A percentile compares a stretch with the other conserved stretches of the same genome.
phyloP scores from a whole-genome alignment of 2,113 vertebrate genomes.

The Pseudorasbora parva region DNA sequence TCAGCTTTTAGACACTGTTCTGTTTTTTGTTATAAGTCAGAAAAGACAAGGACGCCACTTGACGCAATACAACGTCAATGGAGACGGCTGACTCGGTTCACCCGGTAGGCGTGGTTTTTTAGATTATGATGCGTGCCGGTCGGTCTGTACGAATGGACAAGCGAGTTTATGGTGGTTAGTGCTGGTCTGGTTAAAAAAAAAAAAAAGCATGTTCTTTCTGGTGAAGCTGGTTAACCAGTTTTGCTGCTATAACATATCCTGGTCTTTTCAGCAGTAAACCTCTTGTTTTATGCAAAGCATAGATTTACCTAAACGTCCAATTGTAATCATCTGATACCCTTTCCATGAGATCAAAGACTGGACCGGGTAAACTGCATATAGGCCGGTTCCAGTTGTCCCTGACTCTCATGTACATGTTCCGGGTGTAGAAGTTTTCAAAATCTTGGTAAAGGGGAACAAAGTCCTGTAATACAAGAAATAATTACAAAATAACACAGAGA shows the following conservation, averaged over 20 bases:
- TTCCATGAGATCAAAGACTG: conserved; percentile 89
- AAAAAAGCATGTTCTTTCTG: background rate
- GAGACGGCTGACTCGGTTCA: too few relatives aligned
- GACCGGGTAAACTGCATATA: conserved; percentile 88
- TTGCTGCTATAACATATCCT: background rate
- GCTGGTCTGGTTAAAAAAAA: background rate
- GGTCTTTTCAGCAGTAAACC: background rate
- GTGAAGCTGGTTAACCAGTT: too few relatives aligned
- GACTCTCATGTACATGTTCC: conserved; percentile 93
- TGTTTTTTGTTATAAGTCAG: too few relatives aligned
- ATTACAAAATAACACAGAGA: background rate
- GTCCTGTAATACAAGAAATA: conserved; percentile 71
- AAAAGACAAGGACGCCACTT: too few relatives aligned
- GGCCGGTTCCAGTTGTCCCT: conserved; percentile 94
- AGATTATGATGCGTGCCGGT: too few relatives aligned
- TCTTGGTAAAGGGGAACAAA: conserved; percentile 96
- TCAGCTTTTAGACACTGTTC: too few relatives aligned
- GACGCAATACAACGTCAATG: too few relatives aligned
- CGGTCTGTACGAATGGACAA: background rate
- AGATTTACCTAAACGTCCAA: conserved; percentile 90
- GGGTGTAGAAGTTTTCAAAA: conserved; percentile 93
- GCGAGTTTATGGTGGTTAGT: background rate
- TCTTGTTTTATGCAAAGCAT: background rate
- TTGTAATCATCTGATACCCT: conserved; percentile 92
- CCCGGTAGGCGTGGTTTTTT: too few relatives aligned